Evolutionary conservation across 2,797 vertebrate species (phyloP).

Genomic region (Poecilia gillii): DNA sequence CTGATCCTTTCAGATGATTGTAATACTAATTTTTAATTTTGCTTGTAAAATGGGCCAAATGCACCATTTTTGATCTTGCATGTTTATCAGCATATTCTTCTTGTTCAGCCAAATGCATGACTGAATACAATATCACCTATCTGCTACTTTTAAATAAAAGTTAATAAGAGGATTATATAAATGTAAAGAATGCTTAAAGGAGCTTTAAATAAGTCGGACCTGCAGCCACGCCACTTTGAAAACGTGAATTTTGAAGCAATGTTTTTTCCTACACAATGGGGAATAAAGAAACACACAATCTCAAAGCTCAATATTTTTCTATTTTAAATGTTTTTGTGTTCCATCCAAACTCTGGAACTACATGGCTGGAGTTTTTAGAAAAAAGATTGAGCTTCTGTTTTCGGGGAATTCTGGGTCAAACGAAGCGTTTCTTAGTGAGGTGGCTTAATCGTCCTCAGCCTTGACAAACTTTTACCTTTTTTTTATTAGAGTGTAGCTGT

Average conservation of each 20-base stretch:
- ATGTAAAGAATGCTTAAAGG: conserved; percentile 22
- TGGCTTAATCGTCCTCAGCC: conserved; percentile 49
- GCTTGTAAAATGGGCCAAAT: neutral
- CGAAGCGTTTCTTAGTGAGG: conserved; percentile 54
- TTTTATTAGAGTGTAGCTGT: neutral
- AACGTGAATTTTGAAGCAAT: neutral
- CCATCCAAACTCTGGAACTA: conserved; percentile 72
- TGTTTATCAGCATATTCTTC: conserved; percentile 32
- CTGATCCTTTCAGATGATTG: neutral
- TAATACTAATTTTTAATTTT: neutral
- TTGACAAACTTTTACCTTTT: neutral
- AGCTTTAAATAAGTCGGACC: conserved; percentile 41
- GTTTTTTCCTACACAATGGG: neutral
- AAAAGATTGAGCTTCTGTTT: conserved; percentile 71
- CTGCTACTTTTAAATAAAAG: conserved; percentile 10
- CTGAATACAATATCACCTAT: conserved; percentile 13
- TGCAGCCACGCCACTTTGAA: conserved; percentile 63
- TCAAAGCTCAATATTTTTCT: conserved; percentile 74
- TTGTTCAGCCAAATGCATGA: conserved; percentile 48
- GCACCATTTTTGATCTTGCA: conserved; percentile 42
- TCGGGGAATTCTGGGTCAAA: conserved; percentile 10
- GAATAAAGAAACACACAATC: no score
- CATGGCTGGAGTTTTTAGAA: conserved; percentile 68
- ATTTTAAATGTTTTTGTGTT: conserved; percentile 64
- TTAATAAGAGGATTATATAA: conserved; percentile 18